Evolutionary conservation across 2,888 invertebrate genomes (phyloP), one percentile per base, ranked within the genome.

Genomic region (Aleiodes alternator): DNA sequence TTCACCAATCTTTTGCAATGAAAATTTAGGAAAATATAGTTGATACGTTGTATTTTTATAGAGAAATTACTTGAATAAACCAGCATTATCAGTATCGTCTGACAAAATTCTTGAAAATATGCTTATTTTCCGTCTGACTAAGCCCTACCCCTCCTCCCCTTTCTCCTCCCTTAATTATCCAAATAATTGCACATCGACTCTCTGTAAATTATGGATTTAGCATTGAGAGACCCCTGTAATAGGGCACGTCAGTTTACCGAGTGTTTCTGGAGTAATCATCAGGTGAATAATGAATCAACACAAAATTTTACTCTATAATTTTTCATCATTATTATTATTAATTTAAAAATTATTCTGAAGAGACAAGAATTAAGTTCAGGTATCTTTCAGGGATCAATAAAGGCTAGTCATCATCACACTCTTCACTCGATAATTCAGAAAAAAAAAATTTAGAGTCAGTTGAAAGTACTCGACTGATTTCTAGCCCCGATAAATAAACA

Each of bases 221-320:
- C 77, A 53, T 77, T 76, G 14, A 66, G 75, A 38, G 80, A 82
- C 76, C 80, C 80, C 0, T 84, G 84, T 61, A 78, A 81, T 38
- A 75, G 83, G 57, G 84, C 84, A 53, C 81, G 78, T 8, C 75
- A 79, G 55, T 84, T 83, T 75, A 84, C 84, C 1, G 80, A 84
- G 53, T 84, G 83, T 48, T 84, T 84, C 66, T 84, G 84, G 83
- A 72, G 75, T 11, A 81, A 78, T 57, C 73, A 79, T 61, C 79
- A 80, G 77, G 83, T 84, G 79, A 77, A 11, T 59, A 6, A 3
- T 56, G 29, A 12, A n/a, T 23, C 4, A 72, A 43, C 51, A 16
- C 12, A 29, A 23, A n/a, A n/a, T n/a, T n/a, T 66, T 38, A 4
- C 8, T 34, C 38, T 43, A 31, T 51, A 23, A 14, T 9, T 38